phyloP scores from a whole-genome alignment of 1,140 invertebrate genomes.

The Matsumurasca onukii region DNA sequence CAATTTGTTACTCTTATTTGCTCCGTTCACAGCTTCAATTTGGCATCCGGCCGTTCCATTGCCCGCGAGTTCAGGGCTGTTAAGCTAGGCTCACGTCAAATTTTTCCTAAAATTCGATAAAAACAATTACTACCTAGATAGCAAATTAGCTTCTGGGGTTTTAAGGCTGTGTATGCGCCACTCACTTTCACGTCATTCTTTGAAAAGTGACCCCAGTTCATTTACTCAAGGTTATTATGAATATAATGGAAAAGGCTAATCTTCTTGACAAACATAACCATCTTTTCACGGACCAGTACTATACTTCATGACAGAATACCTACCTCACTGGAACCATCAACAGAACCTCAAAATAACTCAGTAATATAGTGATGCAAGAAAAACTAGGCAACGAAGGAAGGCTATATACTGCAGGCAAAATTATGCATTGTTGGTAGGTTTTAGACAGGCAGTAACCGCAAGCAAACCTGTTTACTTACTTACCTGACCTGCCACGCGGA shows the following conservation, averaged over 20 bases:
- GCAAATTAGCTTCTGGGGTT: too few relatives aligned
- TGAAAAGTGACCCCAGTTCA: neutral
- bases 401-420: neutral
- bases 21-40: too few relatives aligned
- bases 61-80: too few relatives aligned
- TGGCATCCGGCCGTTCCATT: too few relatives aligned
- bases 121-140: too few relatives aligned
- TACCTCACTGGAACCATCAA: neutral
- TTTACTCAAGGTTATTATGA: neutral
- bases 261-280: neutral
- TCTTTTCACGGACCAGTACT: neutral
- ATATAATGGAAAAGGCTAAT: neutral
- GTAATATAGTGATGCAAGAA: neutral
- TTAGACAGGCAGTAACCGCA: neutral
- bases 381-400: neutral
- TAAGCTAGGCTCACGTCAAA: too few relatives aligned
- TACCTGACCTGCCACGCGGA: neutral
- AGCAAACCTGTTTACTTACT: neutral
- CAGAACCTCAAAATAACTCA: conserved; percentile 5
- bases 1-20: too few relatives aligned
- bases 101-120: too few relatives aligned
- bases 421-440: neutral
- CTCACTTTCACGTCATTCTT: too few relatives aligned
- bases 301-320: neutral
- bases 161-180: too few relatives aligned